Base-by-base conservation (phyloP, 2,888 invertebrate genomes). In the Callimorpha dominula region DNA sequence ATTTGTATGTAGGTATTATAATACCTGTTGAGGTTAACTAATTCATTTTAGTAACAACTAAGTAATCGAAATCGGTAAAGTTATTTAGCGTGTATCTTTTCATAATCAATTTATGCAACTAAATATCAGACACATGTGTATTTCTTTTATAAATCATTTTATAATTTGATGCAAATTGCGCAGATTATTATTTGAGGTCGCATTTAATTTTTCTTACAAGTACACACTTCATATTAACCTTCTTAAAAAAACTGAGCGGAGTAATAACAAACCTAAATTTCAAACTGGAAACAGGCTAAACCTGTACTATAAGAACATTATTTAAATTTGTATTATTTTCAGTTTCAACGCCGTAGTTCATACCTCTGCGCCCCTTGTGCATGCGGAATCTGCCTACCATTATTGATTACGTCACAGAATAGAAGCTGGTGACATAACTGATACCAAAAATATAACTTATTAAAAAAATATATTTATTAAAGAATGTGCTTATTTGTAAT, bases 331-430 rank as follows among this genome's bases (percentile, higher is more conserved):
- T 60, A 3, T 31, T 49, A 17, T 46, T 43, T 69, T 75, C 88
- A 93, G 93, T 60, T 93, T 93, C 85, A 93, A 93, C 85, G 93
- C 93, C 5, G 90, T 93, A 11, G 93, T 93, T 0, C 93, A 92
- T 80, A 92, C 91, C 78, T 92, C 92, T 0, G 93, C 89, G 4
- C 96, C 92, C 12, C 86, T 89, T 46, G 85, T 92, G 63, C 93
- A 93, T 76, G 89, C 91, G 1, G 89, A 88, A 49, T 88, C 90
- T 15, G 80, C 85, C 77, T 85, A 88, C 72, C 86, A 88, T 50
- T 89, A 91, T 74, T 91, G 77, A 84, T 75, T 12, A 75, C 8
- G 72, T 15, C 43, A 72, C 6, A 14, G n/a, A 31, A 31, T 20
- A 4, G 20, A n/a, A 31, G 4, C 12, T 60, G 20, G 12, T 12